Conservation (phyloP, 2,888 invertebrate species). For the Lithophane leautieri region DNA sequence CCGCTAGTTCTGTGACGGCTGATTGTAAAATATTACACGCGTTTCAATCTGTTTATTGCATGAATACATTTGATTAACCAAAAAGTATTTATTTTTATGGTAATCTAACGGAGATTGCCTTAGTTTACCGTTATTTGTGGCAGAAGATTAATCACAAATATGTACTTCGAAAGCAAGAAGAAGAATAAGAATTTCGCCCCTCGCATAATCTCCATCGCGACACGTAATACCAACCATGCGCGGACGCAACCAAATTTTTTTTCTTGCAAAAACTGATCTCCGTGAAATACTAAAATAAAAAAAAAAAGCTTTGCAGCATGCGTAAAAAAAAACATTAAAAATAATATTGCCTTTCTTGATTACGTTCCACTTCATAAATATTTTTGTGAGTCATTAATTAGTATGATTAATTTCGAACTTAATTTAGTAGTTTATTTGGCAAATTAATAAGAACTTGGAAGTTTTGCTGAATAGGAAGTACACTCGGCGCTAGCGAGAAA, state of each 20-base stretch:
- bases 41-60: slow-evolving; percentile 19
- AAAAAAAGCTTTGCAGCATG: neutral
- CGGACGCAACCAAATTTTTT: slow-evolving; percentile 36
- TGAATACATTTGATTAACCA: slow-evolving; percentile 22
- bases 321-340: neutral
- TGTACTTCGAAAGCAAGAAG: neutral
- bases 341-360: neutral
- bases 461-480: neutral
- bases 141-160: neutral
- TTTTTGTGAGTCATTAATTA: neutral
- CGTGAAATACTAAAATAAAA: slow-evolving; percentile 27
- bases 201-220: slow-evolving; percentile 27
- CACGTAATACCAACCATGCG: slow-evolving; percentile 43
- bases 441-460: neutral
- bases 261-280: slow-evolving; percentile 8
- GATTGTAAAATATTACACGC: slow-evolving; percentile 49
- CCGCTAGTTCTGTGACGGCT: slow-evolving; percentile 13
- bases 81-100: slow-evolving; percentile 32
- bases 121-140: slow-evolving; percentile 20
- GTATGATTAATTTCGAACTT: neutral
- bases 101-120: slow-evolving; percentile 16
- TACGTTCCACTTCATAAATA: neutral
- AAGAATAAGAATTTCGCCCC: neutral
- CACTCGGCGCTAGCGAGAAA: neutral
- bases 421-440: neutral